These are phyloP conservation scores for Tetramorium alpestre DNA, from an alignment of 1,140 invertebrate genomes.

Conservation along the genomic window DNA sequence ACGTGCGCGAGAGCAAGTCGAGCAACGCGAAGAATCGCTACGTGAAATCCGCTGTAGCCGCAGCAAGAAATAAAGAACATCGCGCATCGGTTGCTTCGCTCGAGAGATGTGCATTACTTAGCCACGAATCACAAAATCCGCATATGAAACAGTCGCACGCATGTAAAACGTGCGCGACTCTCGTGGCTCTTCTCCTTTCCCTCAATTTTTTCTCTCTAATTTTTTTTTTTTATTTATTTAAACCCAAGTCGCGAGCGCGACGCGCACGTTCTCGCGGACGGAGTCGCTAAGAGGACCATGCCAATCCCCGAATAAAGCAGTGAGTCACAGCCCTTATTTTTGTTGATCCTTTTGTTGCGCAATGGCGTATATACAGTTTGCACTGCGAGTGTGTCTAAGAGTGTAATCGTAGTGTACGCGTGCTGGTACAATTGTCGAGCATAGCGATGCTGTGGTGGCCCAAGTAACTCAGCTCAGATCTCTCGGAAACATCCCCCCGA, in stretches of 20 bases:
- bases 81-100: neutral
- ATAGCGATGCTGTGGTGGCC: conserved; percentile 28
- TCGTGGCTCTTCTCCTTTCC: neutral
- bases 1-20: neutral
- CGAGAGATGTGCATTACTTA: neutral
- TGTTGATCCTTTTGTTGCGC: conserved; percentile 72
- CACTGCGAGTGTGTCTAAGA: conserved; percentile 66
- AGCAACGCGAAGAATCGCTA: neutral
- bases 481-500: neutral
- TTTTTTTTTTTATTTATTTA: conserved; percentile 45
- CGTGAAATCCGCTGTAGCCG: neutral
- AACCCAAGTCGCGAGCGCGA: conserved; percentile 61
- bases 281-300: conserved; percentile 72
- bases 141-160: neutral
- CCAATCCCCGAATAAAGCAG: conserved; percentile 75
- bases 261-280: conserved; percentile 62
- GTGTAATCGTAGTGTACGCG: conserved; percentile 43
- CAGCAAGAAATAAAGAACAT: conserved; percentile 21
- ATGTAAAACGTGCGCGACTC: neutral
- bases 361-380: conserved; percentile 68
- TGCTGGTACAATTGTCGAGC: conserved; percentile 29
- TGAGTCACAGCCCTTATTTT: conserved; percentile 74
- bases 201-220: neutral
- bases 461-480: conserved; percentile 15
- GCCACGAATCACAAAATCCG: neutral